Conservation (phyloP, 2,113 vertebrate genomes). For the Pyrgilauda ruficollis region DNA sequence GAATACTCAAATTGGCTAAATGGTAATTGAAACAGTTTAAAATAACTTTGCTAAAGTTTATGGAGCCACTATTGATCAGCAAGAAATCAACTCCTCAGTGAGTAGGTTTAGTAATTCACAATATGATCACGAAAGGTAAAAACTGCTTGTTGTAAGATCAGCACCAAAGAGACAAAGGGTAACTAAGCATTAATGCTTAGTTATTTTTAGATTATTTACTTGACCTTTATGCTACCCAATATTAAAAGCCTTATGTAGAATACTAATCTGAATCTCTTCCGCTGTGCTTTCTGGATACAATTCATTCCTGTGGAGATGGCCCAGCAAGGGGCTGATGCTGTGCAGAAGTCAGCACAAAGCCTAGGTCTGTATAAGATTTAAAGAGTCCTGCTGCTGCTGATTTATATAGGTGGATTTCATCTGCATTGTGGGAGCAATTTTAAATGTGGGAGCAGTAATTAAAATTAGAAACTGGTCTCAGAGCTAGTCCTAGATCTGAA, state of each 20-base stretch:
- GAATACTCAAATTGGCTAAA: neutral
- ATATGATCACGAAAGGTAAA: neutral
- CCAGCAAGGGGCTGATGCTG: neutral
- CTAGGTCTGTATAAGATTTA: neutral
- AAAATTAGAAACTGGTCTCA: neutral
- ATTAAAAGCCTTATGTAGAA: neutral
- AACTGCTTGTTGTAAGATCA: neutral
- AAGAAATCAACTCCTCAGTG: neutral
- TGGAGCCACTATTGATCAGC: neutral
- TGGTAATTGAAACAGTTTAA: neutral
- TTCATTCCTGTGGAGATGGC: neutral
- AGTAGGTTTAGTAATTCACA: neutral
- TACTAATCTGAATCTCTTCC: neutral
- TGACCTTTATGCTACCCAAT: neutral
- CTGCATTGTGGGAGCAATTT: neutral
- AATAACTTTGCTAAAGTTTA: neutral
- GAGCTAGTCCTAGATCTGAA: neutral
- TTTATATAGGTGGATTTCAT: neutral
- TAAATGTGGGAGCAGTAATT: neutral
- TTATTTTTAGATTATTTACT: conserved; percentile 6
- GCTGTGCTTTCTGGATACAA: neutral
- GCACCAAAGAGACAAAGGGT: neutral
- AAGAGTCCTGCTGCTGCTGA: neutral
- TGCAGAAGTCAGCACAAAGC: neutral
- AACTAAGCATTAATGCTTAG: neutral